Evolutionary conservation across 2,888 invertebrate species (phyloP).

Genomic region (Drosophila kokeensis): DNA sequence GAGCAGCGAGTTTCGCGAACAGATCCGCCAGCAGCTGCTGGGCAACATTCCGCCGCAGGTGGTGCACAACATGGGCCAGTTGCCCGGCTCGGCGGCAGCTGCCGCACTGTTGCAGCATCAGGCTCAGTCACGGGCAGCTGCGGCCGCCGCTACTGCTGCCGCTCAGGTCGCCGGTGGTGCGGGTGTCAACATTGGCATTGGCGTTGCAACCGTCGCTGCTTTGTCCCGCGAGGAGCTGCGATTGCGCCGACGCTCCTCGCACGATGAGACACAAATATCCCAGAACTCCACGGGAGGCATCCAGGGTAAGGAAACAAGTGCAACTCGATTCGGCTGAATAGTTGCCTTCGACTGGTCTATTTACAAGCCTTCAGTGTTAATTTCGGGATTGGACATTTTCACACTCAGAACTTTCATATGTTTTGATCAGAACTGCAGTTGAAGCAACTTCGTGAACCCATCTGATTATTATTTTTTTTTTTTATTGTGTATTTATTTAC

Average conservation of each 20-base stretch:
- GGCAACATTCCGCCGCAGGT: slow-evolving; percentile 81
- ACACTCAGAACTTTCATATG: not conserved
- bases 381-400: not conserved
- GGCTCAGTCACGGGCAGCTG: slow-evolving; percentile 83
- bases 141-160: slow-evolving; percentile 78
- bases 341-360: not conserved
- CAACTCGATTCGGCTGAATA: not conserved
- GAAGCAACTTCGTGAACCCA: not conserved
- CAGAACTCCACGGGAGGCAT: slow-evolving; percentile 76
- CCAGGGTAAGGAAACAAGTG: slow-evolving; percentile 75
- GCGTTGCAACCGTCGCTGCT: slow-evolving; percentile 47
- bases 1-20: slow-evolving; percentile 84
- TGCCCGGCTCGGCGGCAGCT: slow-evolving; percentile 83
- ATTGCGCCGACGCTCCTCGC: slow-evolving; percentile 85
- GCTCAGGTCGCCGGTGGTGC: slow-evolving; percentile 55
- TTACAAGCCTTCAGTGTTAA: not conserved
- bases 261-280: slow-evolving; percentile 84
- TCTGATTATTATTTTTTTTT: not conserved
- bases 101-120: slow-evolving; percentile 84
- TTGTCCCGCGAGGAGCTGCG: slow-evolving; percentile 85
- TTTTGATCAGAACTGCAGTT: not conserved
- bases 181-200: slow-evolving; percentile 49
- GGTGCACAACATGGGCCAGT: slow-evolving; percentile 81
- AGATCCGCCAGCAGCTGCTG: slow-evolving; percentile 83
- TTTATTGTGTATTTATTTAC: not conserved